These are phyloP conservation scores for Melipona quadrifasciata DNA, from an alignment of 1,140 invertebrate species.

Conservation along the genomic window DNA sequence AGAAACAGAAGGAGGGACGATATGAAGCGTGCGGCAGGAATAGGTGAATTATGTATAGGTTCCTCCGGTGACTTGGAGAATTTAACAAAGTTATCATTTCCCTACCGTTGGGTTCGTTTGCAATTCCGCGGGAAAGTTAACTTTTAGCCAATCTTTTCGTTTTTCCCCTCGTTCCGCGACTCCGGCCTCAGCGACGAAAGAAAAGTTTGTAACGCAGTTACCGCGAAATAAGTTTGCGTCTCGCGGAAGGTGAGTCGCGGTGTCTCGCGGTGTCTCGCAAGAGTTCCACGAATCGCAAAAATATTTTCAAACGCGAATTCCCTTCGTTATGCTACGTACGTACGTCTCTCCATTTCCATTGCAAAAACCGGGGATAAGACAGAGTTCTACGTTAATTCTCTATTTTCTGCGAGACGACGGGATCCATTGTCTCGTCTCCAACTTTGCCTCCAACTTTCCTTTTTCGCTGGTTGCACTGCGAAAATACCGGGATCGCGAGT, in stretches of 20 bases:
- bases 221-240: slow-evolving; percentile 4
- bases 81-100: slow-evolving; percentile 50
- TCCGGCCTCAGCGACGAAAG: not conserved
- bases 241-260: not conserved
- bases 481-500: not conserved
- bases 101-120: slow-evolving; percentile 7
- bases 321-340: not conserved
- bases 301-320: not conserved
- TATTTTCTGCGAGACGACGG: slow-evolving; percentile 15
- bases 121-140: slow-evolving; percentile 19
- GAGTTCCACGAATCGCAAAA: not conserved
- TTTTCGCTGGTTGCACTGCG: not conserved
- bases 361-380: not conserved
- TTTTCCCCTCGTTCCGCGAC: not conserved
- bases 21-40: not conserved
- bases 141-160: not conserved
- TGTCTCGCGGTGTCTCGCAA: not conserved
- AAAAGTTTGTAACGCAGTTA: slow-evolving; percentile 29
- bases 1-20: not conserved
- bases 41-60: slow-evolving; percentile 30
- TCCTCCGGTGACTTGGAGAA: slow-evolving; percentile 8
- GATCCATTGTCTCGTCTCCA: slow-evolving; percentile 11
- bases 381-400: slow-evolving; percentile 16
- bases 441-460: not conserved
- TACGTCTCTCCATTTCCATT: not conserved